phyloP scores from a whole-genome alignment of 1,140 invertebrate genomes.

The Anastrepha ludens region DNA sequence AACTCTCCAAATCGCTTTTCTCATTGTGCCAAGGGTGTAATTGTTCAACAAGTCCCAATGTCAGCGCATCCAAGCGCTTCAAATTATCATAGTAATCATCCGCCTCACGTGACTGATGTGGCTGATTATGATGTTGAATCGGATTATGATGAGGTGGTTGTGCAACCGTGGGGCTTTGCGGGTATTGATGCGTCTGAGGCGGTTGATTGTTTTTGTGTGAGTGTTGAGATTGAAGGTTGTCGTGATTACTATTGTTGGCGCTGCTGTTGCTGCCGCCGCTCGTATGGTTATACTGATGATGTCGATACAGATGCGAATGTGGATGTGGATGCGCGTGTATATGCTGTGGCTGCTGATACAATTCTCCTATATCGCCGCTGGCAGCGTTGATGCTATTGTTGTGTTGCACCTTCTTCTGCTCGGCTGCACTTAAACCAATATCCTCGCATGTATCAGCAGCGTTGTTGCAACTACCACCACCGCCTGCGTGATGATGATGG shows the following conservation, averaged over 20 bases:
- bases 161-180: constrained; percentile 52
- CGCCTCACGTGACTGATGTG: constrained; percentile 65
- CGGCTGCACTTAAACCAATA: constrained; percentile 38
- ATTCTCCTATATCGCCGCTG: constrained; percentile 55
- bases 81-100: constrained; percentile 73
- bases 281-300: constrained; percentile 53
- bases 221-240: constrained; percentile 28
- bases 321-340: background rate
- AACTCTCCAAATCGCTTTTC: constrained; percentile 79
- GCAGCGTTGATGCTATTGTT: constrained; percentile 57
- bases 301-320: constrained; percentile 44
- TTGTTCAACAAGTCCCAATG: constrained; percentile 66
- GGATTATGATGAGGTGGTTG: constrained; percentile 51
- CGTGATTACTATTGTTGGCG: background rate
- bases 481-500: constrained; percentile 54
- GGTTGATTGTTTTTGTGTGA: background rate
- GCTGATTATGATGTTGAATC: constrained; percentile 1
- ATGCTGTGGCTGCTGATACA: constrained; percentile 21
- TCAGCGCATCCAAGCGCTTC: constrained; percentile 71
- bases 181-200: background rate
- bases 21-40: constrained; percentile 73
- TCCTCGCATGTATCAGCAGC: background rate
- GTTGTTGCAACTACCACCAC: background rate
- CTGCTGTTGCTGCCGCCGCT: background rate
- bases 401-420: constrained; percentile 56